Evolutionary conservation across 1,140 invertebrate species (phyloP).

Genomic region (Papilio polyxenes): DNA sequence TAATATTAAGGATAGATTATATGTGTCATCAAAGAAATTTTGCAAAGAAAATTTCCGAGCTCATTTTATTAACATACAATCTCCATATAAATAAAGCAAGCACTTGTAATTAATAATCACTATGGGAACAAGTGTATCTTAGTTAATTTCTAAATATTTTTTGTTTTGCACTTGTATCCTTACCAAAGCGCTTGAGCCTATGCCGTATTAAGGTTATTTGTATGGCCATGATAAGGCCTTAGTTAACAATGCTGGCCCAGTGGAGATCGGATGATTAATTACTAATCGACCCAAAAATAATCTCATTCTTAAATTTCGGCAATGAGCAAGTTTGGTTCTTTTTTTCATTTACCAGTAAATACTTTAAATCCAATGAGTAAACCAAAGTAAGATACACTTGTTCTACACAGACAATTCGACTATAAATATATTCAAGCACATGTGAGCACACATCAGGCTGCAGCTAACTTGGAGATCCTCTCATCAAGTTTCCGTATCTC

Average conservation of each 20-base stretch:
- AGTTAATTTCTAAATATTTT: too few relatives aligned
- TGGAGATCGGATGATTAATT: too few relatives aligned
- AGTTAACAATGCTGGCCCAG: too few relatives aligned
- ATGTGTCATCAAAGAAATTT: background rate
- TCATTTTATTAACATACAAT: background rate
- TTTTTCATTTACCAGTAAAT: too few relatives aligned
- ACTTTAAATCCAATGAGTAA: background rate
- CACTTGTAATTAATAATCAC: background rate
- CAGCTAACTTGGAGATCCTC: slow-evolving; percentile 80
- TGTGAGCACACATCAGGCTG: slow-evolving; percentile 48
- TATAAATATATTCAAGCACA: slow-evolving; percentile 10
- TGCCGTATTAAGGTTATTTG: too few relatives aligned
- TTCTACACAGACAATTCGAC: background rate
- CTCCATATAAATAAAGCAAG: background rate
- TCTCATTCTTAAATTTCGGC: too few relatives aligned
- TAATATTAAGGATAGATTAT: background rate
- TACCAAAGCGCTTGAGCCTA: too few relatives aligned
- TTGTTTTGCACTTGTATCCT: too few relatives aligned
- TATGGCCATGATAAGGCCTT: too few relatives aligned
- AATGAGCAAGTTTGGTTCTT: too few relatives aligned
- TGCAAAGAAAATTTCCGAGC: background rate
- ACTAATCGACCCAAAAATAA: too few relatives aligned
- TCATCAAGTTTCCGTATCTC: slow-evolving; percentile 88
- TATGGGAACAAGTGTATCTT: background rate
- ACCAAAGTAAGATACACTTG: slow-evolving; percentile 28